Evolutionary conservation across 2,797 vertebrate genomes (phyloP).

Genomic region (Silurus lanzhouensis): DNA sequence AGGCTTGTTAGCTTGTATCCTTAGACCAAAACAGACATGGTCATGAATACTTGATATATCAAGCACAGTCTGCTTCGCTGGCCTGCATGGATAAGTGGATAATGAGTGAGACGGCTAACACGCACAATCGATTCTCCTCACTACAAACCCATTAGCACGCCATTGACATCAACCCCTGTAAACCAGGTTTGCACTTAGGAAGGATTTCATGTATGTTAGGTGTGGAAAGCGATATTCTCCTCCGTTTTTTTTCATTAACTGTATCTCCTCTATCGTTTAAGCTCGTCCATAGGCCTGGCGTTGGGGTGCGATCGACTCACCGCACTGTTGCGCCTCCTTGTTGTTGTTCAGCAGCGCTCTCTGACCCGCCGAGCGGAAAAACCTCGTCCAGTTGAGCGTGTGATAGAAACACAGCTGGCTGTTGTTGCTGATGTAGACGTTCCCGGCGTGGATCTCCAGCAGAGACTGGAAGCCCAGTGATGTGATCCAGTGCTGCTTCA

Average conservation of each 20-base stretch:
- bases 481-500: slow-evolving; percentile 93
- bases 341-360: slow-evolving; percentile 89
- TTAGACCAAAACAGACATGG: neutral
- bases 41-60: neutral
- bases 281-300: neutral
- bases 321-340: slow-evolving; percentile 87
- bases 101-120: neutral
- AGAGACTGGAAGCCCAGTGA: slow-evolving; percentile 93
- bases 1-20: too few species aligned
- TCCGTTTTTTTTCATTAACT: neutral
- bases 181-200: neutral
- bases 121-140: neutral
- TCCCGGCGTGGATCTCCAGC: slow-evolving; percentile 88
- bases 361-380: slow-evolving; percentile 88
- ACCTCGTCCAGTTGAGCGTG: slow-evolving; percentile 94
- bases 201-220: neutral
- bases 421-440: slow-evolving; percentile 97
- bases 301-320: slow-evolving; percentile 71
- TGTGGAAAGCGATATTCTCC: neutral
- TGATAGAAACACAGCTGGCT: slow-evolving; percentile 94
- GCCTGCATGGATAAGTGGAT: neutral
- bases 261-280: neutral
- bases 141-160: neutral
- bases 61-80: neutral
- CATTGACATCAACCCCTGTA: neutral